These are phyloP conservation scores for Seriola dumerili DNA, from an alignment of 2,113 vertebrate genomes.

Conservation along the genomic window DNA sequence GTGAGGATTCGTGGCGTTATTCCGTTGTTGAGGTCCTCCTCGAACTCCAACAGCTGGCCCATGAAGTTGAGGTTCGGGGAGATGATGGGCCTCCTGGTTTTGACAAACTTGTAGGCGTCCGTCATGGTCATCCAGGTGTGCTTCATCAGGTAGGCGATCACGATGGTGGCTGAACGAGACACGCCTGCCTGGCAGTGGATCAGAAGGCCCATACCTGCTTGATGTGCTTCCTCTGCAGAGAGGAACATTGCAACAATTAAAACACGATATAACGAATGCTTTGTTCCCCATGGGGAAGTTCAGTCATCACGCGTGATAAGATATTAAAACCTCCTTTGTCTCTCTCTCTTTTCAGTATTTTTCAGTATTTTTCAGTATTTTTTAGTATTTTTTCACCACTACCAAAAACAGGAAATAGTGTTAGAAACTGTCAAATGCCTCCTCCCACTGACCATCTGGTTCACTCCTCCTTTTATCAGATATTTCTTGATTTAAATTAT, in stretches of 20 bases:
- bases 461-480: not conserved
- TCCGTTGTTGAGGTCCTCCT: conserved; percentile 98
- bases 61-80: conserved; percentile 99
- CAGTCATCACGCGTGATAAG: not conserved
- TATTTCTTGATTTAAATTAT: not conserved
- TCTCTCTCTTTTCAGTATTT: too few species aligned
- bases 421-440: not conserved
- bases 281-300: conserved; percentile 4
- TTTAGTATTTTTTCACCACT: not conserved
- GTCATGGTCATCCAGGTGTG: conserved; percentile 99
- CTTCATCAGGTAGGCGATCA: conserved; percentile 99
- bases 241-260: conserved; percentile 36
- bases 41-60: conserved; percentile 98
- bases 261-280: not conserved
- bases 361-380: not conserved
- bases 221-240: conserved; percentile 95
- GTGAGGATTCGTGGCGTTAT: conserved; percentile 97
- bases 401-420: not conserved
- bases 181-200: conserved; percentile 99
- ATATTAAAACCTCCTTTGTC: conserved; percentile 19
- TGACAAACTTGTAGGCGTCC: conserved; percentile 98
- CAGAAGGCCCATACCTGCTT: conserved; percentile 93
- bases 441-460: not conserved
- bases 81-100: conserved; percentile 97
- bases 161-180: conserved; percentile 97